A percentile compares a stretch with the other conserved stretches of the same genome.
Evolutionary conservation across 2,888 invertebrate genomes (phyloP).

Genomic region (Macrophya annulata): DNA sequence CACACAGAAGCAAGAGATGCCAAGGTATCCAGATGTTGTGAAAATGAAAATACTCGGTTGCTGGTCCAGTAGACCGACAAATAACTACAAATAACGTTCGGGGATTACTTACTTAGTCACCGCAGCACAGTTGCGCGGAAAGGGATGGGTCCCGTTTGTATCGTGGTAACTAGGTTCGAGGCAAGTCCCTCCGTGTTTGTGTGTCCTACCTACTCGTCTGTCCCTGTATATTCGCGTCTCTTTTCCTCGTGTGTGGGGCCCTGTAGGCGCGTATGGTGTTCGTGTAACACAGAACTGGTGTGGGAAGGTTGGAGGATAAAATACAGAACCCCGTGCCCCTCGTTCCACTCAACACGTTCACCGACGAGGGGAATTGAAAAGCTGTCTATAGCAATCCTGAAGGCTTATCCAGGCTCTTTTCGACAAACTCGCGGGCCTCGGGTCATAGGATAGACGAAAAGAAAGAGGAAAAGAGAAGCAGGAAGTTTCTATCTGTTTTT

Average conservation of each 20-base stretch:
- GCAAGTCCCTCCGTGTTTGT: background rate
- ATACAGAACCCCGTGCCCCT: constrained; percentile 63
- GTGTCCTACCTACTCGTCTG: constrained; percentile 9
- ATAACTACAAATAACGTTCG: constrained; percentile 78
- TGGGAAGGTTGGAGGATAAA: constrained; percentile 61
- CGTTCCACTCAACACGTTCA: constrained; percentile 74
- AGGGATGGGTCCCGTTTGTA: constrained; percentile 59
- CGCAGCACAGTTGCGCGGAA: constrained; percentile 72
- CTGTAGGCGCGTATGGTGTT: constrained; percentile 25
- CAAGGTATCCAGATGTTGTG: constrained; percentile 62
- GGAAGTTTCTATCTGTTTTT: constrained; percentile 40
- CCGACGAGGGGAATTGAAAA: constrained; percentile 78
- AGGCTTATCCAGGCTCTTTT: constrained; percentile 73
- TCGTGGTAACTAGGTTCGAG: constrained; percentile 70
- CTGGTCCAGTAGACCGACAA: constrained; percentile 73
- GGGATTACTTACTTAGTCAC: constrained; percentile 79
- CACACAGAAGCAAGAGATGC: background rate
- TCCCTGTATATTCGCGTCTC: background rate
- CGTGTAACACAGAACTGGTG: constrained; percentile 23
- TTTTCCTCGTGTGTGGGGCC: constrained; percentile 7
- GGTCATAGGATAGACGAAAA: constrained; percentile 11
- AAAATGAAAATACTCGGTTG: constrained; percentile 69
- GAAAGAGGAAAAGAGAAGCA: background rate
- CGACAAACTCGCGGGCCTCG: constrained; percentile 23
- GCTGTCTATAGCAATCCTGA: constrained; percentile 76